These are phyloP conservation scores for Neotoxoptera formosana DNA, from an alignment of 1,140 invertebrate species.

Conservation along the genomic window DNA sequence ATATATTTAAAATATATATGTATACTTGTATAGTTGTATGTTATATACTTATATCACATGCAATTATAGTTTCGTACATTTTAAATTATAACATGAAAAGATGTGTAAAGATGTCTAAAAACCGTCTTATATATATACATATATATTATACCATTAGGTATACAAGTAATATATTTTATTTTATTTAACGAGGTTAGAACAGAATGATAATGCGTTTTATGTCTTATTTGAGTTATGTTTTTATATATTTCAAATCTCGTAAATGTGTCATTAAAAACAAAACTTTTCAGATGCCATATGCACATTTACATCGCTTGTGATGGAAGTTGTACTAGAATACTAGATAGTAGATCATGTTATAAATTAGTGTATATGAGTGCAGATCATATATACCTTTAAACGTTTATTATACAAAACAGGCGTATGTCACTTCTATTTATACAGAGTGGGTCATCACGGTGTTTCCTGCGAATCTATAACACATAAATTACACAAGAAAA, in stretches of 20 bases:
- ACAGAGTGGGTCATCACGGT: background rate
- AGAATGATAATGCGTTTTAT: background rate
- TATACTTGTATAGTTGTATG: background rate
- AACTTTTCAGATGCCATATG: background rate
- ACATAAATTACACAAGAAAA: background rate
- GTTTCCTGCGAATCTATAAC: background rate
- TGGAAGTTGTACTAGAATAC: background rate
- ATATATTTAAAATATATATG: no score
- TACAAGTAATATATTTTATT: background rate
- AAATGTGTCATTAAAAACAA: background rate
- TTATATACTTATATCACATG: background rate
- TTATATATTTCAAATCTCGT: conserved; percentile 10
- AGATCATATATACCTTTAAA: background rate
- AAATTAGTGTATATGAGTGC: background rate
- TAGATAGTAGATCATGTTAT: background rate
- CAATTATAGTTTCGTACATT: conserved; percentile 7
- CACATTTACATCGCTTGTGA: background rate
- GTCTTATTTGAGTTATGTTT: conserved; percentile 16
- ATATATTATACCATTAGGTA: background rate
- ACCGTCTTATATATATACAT: background rate
- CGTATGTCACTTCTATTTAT: background rate
- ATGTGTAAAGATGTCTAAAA: conserved; percentile 9
- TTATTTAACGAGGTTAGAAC: background rate
- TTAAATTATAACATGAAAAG: conserved; percentile 9
- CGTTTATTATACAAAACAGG: background rate